Evolutionary conservation across 2,888 invertebrate genomes (phyloP), one percentile per base, ranked within the genome.

Genomic region (Mythimna albipuncta): DNA sequence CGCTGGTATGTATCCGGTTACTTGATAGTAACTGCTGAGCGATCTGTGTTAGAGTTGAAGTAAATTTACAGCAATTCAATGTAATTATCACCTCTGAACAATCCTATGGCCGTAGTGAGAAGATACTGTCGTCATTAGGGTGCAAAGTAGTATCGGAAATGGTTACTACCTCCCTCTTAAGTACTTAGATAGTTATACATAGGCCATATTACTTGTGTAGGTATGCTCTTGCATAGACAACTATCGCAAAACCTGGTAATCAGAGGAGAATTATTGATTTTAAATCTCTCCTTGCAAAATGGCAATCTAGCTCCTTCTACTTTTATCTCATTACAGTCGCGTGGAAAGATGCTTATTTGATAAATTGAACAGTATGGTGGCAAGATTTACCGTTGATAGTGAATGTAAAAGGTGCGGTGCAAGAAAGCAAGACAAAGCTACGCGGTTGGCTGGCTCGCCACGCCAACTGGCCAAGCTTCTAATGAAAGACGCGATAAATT

Each of bases 401-500:
- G 88, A 92, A 87, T 86, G 88, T 88, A 88, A 85, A 83, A 88
- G 88, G 69, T 83, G 86, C 81, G 85, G 83, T 83, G 88, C 91
- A 93, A 92, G 93, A 93, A 93, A 94, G 93, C 92, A 91, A 91
- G 91, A 90, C 91, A 88, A 83, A 86, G 88, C 87, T 87, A 83
- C 89, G 82, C 88, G 93, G 88, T 91, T 89, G 85, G 90, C 82
- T 89, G 90, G 71, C 86, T 88, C 90, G 91, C 90, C 89, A 90
- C 91, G 89, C 88, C 89, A 83, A 79, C 79, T 90, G 89, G 87
- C 84, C 90, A 90, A 87, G 88, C 91, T 92, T 90, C 90, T 92
- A 93, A 93, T 93, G 90, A 91, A 93, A 93, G 92, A 93, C 84
- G 91, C 91, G 93, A 93, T 94, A 93, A 92, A 92, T 90, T 92